A percentile compares a stretch with the other conserved stretches of the same genome.
These are phyloP conservation scores for Dasypus novemcinctus DNA, from an alignment of 2,113 vertebrate species.

Conservation along the genomic window DNA sequence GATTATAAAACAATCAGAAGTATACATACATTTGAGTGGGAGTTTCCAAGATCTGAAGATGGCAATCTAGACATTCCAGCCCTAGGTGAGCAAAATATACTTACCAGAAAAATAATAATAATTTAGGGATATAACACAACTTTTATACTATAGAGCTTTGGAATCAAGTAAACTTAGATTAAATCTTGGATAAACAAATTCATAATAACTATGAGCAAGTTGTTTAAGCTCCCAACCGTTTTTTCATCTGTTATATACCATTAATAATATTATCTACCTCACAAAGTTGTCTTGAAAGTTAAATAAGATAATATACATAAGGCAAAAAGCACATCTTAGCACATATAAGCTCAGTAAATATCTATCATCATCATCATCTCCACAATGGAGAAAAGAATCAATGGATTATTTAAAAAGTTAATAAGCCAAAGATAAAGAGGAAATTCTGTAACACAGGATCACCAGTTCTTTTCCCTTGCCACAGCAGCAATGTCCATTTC, in stretches of 20 bases:
- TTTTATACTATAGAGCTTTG: background rate
- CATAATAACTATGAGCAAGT: background rate
- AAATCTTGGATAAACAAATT: background rate
- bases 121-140: background rate
- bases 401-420: background rate
- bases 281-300: background rate
- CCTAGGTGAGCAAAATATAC: background rate
- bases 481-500: background rate
- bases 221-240: background rate
- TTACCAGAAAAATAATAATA: background rate
- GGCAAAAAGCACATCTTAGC: background rate
- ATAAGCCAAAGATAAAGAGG: background rate
- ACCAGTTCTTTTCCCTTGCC: background rate
- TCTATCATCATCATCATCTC: background rate
- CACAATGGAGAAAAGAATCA: background rate
- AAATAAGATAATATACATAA: conserved; percentile 14
- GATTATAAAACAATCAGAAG: background rate
- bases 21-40: background rate
- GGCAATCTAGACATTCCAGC: background rate
- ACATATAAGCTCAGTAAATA: background rate
- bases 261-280: background rate
- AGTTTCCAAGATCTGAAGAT: background rate
- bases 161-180: conserved; percentile 1
- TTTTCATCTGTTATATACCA: background rate
- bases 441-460: background rate